Base-by-base conservation (phyloP, 2,888 invertebrate genomes). In the Cabera pusaria region DNA sequence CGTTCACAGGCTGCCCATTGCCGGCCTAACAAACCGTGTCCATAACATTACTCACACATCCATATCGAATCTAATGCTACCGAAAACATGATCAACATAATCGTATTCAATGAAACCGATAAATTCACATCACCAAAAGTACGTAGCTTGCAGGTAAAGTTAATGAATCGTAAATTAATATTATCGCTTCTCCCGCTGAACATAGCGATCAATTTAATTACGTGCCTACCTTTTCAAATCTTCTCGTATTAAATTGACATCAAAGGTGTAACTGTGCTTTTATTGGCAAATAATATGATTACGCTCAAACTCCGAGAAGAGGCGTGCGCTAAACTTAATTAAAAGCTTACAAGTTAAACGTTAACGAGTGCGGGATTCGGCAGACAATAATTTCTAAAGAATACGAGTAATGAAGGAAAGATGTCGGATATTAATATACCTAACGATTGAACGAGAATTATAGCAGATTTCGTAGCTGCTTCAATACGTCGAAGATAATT, bases 401-500 rank as follows among this genome's bases (percentile, higher is more conserved):
- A 32, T 8, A 8, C 11, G n/a, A 6, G 4, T 1, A 1, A 14
- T 14, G 19, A 1, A 6, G 4, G 19, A 19, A 24, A 28, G 18
- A 39, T n/a, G 18, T 2, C 6, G 4, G 16, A 8, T 24, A 28
- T 29, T 35, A 41, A 24, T 16, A 35, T 35, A n/a, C n/a, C n/a
- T n/a, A 35, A 28, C 25, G 29, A 24, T 29, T 26, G 26, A 35
- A 38, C 27, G 32, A 25, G 32, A 55, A 56, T 60, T 58, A 55
- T 50, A 49, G 52, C 46, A 49, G 49, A 50, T 66, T 65, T 58
- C 43, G 50, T 56, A 61, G 56, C 55, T 49, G 49, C 59, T 68
- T 65, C 67, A 71, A 72, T 75, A 71, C 59, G 66, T 60, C 59
- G 54, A 64, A 70, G 69, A 77, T 81, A 83, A 84, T 81, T 82